phyloP scores from a whole-genome alignment of 2,888 invertebrate genomes.

The Lithophane semibrunnea region DNA sequence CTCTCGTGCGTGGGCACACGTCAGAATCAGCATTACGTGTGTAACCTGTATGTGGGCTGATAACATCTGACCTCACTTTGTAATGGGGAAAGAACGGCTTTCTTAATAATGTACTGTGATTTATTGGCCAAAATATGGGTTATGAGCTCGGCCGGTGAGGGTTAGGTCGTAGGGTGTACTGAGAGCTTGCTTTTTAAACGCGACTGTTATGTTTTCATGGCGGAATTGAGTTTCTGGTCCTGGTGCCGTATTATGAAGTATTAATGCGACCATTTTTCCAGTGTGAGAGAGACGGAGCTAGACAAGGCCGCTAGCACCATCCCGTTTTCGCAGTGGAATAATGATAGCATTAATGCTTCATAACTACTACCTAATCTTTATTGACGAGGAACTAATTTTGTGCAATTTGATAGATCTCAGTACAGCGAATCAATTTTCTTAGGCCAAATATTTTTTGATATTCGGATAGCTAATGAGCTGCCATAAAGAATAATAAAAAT shows the following conservation, averaged over 20 bases:
- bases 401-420: no score
- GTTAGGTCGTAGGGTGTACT: constrained; percentile 28
- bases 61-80: constrained; percentile 70
- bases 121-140: constrained; percentile 60
- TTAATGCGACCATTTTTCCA: no score
- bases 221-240: no score
- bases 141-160: constrained; percentile 32
- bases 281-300: no score
- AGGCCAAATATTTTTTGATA: no score
- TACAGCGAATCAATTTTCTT: no score
- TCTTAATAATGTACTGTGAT: constrained; percentile 54
- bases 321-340: no score
- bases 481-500: no score
- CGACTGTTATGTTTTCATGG: background rate
- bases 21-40: constrained; percentile 75
- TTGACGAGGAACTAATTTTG: background rate
- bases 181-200: background rate
- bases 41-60: constrained; percentile 69
- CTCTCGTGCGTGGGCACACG: constrained; percentile 66
- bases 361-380: background rate
- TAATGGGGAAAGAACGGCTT: constrained; percentile 51
- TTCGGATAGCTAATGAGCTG: no score
- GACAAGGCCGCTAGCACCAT: no score
- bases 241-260: background rate
- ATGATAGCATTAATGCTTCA: no score